phyloP scores from a whole-genome alignment of 2,797 vertebrate species.

The Catharus ustulatus region DNA sequence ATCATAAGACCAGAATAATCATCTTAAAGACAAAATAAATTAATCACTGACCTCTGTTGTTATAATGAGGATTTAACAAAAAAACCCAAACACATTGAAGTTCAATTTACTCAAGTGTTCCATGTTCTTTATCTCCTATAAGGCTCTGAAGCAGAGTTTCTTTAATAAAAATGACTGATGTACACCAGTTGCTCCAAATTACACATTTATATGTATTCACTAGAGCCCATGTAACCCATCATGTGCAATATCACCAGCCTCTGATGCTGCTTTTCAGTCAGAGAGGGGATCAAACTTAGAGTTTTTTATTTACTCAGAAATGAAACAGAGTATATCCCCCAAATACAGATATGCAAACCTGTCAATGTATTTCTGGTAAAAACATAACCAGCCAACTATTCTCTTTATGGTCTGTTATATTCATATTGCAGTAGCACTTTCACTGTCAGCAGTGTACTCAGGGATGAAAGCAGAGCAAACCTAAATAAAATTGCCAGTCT shows the following conservation, averaged over 20 bases:
- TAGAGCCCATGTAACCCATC: background rate
- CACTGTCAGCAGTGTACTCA: background rate
- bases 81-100: background rate
- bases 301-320: background rate
- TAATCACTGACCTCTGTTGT: conserved; percentile 12
- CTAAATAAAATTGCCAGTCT: background rate
- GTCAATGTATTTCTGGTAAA: background rate
- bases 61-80: background rate
- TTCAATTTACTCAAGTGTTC: conserved; percentile 49
- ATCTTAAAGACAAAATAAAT: conserved; percentile 40
- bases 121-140: conserved; percentile 22
- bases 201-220: conserved; percentile 8
- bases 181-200: conserved; percentile 39
- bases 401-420: background rate
- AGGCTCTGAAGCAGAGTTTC: conserved; percentile 22
- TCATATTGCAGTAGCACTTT: background rate
- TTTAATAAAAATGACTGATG: conserved; percentile 55
- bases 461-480: background rate
- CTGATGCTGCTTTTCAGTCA: background rate
- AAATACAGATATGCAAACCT: background rate
- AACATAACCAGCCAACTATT: background rate
- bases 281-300: background rate
- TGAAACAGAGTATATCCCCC: background rate
- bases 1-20: conserved; percentile 1
- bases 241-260: background rate